Evolutionary conservation across 2,888 invertebrate species (phyloP).

Genomic region (Tipula confusa): DNA sequence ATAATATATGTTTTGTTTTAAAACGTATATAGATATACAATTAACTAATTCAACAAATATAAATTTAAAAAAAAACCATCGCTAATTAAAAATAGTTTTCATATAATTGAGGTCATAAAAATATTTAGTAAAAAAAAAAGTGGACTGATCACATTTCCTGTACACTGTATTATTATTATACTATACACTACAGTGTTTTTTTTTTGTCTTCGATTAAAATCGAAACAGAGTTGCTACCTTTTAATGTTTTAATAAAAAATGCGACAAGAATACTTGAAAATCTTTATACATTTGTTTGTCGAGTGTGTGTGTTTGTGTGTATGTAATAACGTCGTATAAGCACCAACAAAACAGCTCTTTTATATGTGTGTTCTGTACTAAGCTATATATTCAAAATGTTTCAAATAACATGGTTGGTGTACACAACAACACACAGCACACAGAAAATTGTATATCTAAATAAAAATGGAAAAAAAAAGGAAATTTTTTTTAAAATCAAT

Average conservation of each 20-base stretch:
- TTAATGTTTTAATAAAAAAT: slow-evolving; percentile 9
- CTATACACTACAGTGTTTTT: neutral
- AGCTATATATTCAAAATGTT: slow-evolving; percentile 20
- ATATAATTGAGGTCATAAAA: slow-evolving; percentile 8
- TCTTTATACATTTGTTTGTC: neutral
- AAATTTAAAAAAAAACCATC: neutral
- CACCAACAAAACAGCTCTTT: neutral
- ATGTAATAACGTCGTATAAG: neutral
- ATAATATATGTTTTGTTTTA: neutral
- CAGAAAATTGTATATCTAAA: slow-evolving; percentile 16
- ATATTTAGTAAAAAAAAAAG: neutral
- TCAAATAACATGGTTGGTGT: slow-evolving; percentile 3
- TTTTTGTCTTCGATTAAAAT: neutral
- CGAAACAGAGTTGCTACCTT: neutral
- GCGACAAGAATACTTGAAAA: slow-evolving; percentile 25
- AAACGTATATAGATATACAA: neutral
- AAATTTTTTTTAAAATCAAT: slow-evolving; percentile 3
- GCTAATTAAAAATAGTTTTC: neutral
- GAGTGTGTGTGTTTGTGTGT: neutral
- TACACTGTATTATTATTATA: neutral
- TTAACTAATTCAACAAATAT: neutral
- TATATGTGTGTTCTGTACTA: neutral
- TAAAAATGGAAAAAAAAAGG: neutral
- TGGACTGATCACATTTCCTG: neutral
- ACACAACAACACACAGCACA: neutral